phyloP scores from a whole-genome alignment of 1,140 invertebrate genomes.

The Eufriesea mexicana region DNA sequence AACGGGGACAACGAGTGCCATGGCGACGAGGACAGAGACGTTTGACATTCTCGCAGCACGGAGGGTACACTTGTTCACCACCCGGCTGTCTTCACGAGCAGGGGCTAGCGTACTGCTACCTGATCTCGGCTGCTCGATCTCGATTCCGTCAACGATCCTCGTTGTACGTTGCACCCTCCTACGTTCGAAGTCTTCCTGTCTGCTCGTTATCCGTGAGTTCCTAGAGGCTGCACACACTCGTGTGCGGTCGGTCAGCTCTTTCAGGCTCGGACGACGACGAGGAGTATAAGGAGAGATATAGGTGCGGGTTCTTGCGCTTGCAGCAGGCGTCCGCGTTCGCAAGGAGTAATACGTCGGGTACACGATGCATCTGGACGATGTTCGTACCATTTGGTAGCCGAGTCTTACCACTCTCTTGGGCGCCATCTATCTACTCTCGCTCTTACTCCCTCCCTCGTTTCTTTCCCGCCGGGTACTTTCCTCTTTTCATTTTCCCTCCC shows the following conservation, averaged over 20 bases:
- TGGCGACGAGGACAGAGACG: background rate
- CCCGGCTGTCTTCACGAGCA: conserved; percentile 38
- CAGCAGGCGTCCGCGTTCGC: conserved; percentile 35
- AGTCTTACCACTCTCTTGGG: conserved; percentile 70
- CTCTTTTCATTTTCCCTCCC: conserved; percentile 32
- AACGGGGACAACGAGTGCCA: conserved; percentile 28
- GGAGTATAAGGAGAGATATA: conserved; percentile 8
- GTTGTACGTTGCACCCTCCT: background rate
- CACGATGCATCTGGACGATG: conserved; percentile 55
- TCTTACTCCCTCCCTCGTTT: conserved; percentile 39
- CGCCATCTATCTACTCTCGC: conserved; percentile 69
- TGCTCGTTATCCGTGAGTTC: conserved; percentile 29
- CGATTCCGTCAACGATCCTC: conserved; percentile 42
- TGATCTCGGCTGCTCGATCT: background rate
- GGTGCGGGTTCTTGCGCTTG: background rate
- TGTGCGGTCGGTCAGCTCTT: conserved; percentile 34
- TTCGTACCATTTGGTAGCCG: conserved; percentile 65
- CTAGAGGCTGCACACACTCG: conserved; percentile 41
- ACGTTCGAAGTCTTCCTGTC: background rate
- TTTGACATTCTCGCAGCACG: conserved; percentile 28
- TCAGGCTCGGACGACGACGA: conserved; percentile 48
- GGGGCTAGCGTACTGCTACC: background rate
- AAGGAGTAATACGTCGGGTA: conserved; percentile 18
- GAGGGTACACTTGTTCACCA: conserved; percentile 52
- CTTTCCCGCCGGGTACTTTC: conserved; percentile 23